phyloP scores from a whole-genome alignment of 1,140 invertebrate genomes.

The Rhynchophorus ferrugineus region DNA sequence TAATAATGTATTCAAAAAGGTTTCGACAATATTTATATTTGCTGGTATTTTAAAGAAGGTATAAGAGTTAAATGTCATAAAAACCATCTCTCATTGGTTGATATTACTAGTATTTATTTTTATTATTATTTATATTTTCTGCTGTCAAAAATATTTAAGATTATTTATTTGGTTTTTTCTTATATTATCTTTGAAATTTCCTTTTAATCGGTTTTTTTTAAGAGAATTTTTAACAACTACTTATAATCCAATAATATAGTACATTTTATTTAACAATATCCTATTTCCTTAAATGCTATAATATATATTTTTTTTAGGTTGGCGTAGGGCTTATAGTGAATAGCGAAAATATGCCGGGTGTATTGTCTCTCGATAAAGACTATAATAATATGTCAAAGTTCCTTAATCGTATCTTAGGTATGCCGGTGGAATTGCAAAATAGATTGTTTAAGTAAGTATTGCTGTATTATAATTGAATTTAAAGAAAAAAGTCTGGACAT shows the following conservation, averaged over 20 bases:
- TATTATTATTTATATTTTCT: too few species aligned
- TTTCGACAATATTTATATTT: neutral
- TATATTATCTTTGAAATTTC: too few species aligned
- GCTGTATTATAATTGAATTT: neutral
- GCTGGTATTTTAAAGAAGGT: too few species aligned
- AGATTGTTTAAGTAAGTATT: constrained; percentile 79
- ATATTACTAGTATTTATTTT: too few species aligned
- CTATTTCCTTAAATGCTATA: neutral
- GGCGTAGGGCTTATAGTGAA: constrained; percentile 89
- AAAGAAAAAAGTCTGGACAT: neutral
- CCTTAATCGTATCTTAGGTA: constrained; percentile 93
- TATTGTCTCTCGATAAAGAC: constrained; percentile 85
- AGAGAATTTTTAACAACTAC: too few species aligned
- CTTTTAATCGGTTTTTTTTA: too few species aligned
- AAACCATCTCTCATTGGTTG: too few species aligned
- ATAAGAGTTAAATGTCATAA: too few species aligned
- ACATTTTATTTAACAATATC: neutral
- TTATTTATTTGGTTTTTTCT: too few species aligned
- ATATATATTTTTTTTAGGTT: constrained; percentile 37
- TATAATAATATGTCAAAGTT: constrained; percentile 98
- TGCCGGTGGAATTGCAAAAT: constrained; percentile 96
- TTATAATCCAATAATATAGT: too few species aligned
- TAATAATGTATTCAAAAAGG: neutral
- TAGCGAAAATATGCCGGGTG: constrained; percentile 68
- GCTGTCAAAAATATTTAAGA: too few species aligned